Evolutionary conservation across 2,888 invertebrate species (phyloP).

Genomic region (Drosophila paramelanica): DNA sequence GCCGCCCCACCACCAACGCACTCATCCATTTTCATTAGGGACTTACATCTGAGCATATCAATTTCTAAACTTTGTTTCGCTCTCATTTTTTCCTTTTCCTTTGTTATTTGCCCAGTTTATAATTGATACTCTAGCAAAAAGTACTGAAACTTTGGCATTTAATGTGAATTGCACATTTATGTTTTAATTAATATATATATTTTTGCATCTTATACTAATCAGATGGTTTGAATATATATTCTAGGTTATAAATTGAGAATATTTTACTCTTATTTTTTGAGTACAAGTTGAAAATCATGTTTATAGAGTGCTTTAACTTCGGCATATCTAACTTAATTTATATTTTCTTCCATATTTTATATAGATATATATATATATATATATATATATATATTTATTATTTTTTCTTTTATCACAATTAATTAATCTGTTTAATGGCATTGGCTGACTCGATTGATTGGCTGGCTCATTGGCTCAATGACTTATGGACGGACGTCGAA

Average conservation of each 20-base stretch:
- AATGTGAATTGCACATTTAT: no score
- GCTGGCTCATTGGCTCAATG: slow-evolving; percentile 48
- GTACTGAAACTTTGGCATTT: slow-evolving; percentile 12
- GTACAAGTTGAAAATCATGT: no score
- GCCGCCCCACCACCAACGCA: slow-evolving; percentile 7
- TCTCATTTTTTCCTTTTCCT: not conserved
- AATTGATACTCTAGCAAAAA: not conserved
- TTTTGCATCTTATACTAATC: no score
- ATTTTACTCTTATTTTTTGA: no score
- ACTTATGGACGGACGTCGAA: not conserved
- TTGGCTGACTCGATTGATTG: slow-evolving; percentile 56
- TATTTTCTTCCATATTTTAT: slow-evolving; percentile 1
- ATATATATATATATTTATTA: slow-evolving; percentile 29
- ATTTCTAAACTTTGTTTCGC: slow-evolving; percentile 46
- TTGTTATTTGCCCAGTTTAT: not conserved
- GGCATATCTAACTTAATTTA: slow-evolving; percentile 6
- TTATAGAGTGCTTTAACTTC: not conserved
- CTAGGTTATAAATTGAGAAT: no score
- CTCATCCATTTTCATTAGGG: slow-evolving; percentile 54
- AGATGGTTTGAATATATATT: no score
- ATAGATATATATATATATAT: slow-evolving; percentile 15
- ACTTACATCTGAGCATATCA: slow-evolving; percentile 35
- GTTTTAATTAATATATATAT: no score
- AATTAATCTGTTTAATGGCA: slow-evolving; percentile 76
- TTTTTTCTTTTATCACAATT: slow-evolving; percentile 66